Conservation (phyloP, 2,113 vertebrate species). For the Glaucomys volans region DNA sequence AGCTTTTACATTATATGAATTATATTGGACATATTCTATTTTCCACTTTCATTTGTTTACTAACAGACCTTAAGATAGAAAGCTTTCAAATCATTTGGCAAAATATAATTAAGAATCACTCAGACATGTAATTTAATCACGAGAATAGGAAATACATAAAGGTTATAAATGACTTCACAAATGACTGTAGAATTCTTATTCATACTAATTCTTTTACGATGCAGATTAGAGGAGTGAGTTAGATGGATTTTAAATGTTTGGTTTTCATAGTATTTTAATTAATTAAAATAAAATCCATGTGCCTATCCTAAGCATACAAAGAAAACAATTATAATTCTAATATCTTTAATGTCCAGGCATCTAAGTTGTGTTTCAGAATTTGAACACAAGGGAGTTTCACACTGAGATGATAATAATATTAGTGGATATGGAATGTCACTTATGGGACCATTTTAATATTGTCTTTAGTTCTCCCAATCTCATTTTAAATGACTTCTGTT, state of each 20-base stretch:
- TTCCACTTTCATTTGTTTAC: conserved; percentile 88
- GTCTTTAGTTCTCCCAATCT: neutral
- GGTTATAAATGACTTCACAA: conserved; percentile 87
- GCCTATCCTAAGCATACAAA: conserved; percentile 71
- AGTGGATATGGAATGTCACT: neutral
- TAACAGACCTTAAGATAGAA: conserved; percentile 89
- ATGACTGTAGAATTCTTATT: conserved; percentile 84
- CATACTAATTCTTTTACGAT: conserved; percentile 83
- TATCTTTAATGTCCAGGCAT: conserved; percentile 66
- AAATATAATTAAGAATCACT: conserved; percentile 94
- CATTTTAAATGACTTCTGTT: conserved; percentile 43
- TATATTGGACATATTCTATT: conserved; percentile 81
- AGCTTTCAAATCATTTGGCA: conserved; percentile 89
- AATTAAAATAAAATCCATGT: conserved; percentile 77
- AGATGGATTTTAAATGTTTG: conserved; percentile 80
- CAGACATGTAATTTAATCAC: conserved; percentile 95
- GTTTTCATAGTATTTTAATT: conserved; percentile 82
- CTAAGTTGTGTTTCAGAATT: conserved; percentile 45
- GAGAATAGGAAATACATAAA: conserved; percentile 89
- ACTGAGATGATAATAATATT: conserved; percentile 50
- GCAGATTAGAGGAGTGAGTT: conserved; percentile 79
- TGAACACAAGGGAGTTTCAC: conserved; percentile 37
- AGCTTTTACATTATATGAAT: conserved; percentile 79
- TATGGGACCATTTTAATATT: conserved; percentile 51
- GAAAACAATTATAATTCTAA: conserved; percentile 74